Conservation (phyloP, 2,888 invertebrate genomes). For the Hypsopygia costalis region DNA sequence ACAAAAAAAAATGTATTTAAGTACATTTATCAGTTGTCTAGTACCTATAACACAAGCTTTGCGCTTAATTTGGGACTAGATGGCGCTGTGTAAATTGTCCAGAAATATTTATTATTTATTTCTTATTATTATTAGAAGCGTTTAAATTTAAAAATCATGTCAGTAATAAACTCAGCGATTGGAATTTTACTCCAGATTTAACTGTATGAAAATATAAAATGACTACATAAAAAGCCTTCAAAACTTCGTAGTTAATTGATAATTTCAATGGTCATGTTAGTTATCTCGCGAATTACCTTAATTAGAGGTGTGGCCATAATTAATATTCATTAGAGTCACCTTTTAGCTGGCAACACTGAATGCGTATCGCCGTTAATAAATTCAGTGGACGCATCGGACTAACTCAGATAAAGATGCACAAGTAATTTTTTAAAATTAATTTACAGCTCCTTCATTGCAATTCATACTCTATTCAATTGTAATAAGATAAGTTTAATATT, state of each 20-base stretch:
- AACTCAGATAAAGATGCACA: conserved; percentile 70
- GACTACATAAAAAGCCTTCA: conserved; percentile 11
- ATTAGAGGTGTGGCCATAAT: conserved; percentile 78
- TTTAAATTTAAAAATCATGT: too few relatives aligned
- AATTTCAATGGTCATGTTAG: conserved; percentile 39
- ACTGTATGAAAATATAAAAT: too few relatives aligned
- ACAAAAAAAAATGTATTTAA: too few relatives aligned
- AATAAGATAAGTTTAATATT: conserved; percentile 13
- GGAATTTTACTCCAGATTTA: too few relatives aligned
- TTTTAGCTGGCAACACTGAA: conserved; percentile 75
- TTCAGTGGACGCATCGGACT: conserved; percentile 67
- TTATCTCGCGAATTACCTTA: conserved; percentile 75
- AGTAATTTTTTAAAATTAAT: conserved; percentile 35
- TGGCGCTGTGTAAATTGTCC: too few relatives aligned
- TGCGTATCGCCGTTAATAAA: conserved; percentile 80
- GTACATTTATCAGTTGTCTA: too few relatives aligned
- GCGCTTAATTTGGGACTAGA: too few relatives aligned
- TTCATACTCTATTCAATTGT: background rate
- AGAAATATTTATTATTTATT: too few relatives aligned
- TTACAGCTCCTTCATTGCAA: background rate
- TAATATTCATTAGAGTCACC: conserved; percentile 79
- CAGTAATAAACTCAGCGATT: too few relatives aligned
- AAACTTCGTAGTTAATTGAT: conserved; percentile 16
- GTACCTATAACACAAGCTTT: too few relatives aligned
- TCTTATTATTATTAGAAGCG: too few relatives aligned